These are phyloP conservation scores for Chaetodon trifasciatus DNA, from an alignment of 2,797 vertebrate genomes.

Conservation along the genomic window DNA sequence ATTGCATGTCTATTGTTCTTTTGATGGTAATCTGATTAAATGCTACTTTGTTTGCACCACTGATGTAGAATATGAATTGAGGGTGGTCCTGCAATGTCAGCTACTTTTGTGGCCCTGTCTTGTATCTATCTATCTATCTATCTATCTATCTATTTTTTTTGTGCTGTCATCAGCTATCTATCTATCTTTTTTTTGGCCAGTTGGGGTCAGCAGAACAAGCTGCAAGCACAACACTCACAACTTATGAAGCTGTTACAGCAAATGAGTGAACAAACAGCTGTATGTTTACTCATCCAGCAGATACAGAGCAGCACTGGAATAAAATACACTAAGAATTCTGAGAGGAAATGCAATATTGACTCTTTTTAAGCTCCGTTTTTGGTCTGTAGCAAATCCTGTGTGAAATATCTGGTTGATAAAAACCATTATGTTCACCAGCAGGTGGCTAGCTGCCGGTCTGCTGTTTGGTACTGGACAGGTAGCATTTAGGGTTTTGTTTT, in stretches of 20 bases:
- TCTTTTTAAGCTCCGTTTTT: background rate
- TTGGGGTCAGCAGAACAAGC: background rate
- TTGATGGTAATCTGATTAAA: slow-evolving; percentile 3
- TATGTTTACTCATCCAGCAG: too few species aligned
- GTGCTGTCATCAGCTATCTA: too few species aligned
- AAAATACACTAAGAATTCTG: too few species aligned
- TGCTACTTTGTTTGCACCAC: slow-evolving; percentile 6
- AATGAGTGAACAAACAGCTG: background rate
- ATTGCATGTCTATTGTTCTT: background rate
- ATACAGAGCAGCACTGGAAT: background rate
- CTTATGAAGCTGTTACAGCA: slow-evolving; percentile 11
- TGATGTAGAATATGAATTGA: slow-evolving; percentile 4
- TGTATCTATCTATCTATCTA: too few species aligned
- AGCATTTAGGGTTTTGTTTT: too few species aligned
- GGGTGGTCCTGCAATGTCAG: background rate
- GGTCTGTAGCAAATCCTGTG: background rate
- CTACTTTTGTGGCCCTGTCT: background rate
- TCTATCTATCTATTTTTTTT: too few species aligned
- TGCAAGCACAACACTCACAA: background rate
- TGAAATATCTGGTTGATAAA: background rate
- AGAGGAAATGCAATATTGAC: background rate
- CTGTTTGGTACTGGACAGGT: background rate
- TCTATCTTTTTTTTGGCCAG: background rate
- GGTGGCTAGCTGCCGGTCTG: background rate
- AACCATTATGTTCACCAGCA: background rate